Percentiles rank a stretch among this genome's conserved stretches.
These are phyloP conservation scores for Buceros bicornis DNA, from an alignment of 2,797 vertebrate species.

Conservation along the genomic window DNA sequence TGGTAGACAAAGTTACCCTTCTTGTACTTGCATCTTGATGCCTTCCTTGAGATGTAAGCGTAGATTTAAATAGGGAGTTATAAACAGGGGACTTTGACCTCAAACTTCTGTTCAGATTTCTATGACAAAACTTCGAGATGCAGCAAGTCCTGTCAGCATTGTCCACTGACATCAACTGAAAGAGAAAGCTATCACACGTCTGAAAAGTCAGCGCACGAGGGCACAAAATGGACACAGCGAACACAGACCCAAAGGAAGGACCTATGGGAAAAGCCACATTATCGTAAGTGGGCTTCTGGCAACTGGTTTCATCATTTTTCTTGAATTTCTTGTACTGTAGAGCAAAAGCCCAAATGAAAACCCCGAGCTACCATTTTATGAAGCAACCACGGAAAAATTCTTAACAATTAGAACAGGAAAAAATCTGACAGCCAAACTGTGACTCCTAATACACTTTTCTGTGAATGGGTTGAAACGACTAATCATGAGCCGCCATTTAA, in stretches of 20 bases:
- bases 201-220: rapidly evolving
- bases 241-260: background rate
- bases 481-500: background rate
- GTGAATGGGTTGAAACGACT: slow-evolving; percentile 45
- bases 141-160: background rate
- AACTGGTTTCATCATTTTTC: background rate
- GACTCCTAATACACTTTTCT: slow-evolving; percentile 15
- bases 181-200: background rate
- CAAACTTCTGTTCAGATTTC: rapidly evolving
- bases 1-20: background rate
- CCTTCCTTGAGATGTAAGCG: rapidly evolving
- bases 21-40: background rate
- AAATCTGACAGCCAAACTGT: background rate
- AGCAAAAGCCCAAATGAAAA: background rate
- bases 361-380: background rate
- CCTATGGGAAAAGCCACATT: background rate
- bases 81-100: background rate
- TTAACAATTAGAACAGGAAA: background rate
- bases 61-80: background rate
- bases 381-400: background rate
- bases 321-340: background rate
- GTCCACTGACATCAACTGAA: background rate
- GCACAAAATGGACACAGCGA: background rate
- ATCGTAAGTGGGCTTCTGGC: background rate
- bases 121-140: background rate